These are phyloP conservation scores for Petrolisthes cinctipes DNA, from an alignment of 2,888 invertebrate species.

Conservation along the genomic window DNA sequence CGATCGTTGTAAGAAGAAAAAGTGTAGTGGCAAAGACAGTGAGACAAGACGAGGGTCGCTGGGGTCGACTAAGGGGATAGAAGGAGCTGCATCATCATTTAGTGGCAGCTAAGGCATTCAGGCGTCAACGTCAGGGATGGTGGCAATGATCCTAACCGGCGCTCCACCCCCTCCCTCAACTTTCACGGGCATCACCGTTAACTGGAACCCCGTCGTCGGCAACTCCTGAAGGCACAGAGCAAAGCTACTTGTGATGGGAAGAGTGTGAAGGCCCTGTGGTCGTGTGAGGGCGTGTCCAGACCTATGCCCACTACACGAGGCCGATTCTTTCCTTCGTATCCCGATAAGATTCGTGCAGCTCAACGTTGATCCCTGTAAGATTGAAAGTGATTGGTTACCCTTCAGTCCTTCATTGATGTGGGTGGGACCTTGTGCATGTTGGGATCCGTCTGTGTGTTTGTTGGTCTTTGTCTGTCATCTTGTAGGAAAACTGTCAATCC, in stretches of 20 bases:
- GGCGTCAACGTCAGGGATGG: slow-evolving; percentile 15
- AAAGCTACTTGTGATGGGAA: slow-evolving; percentile 73
- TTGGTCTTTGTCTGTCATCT: no score
- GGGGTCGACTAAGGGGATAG: no score
- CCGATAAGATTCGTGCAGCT: slow-evolving; percentile 47
- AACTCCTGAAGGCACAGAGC: slow-evolving; percentile 40
- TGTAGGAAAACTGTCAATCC: no score
- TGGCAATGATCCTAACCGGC: slow-evolving; percentile 74
- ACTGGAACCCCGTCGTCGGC: slow-evolving; percentile 67
- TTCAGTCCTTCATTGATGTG: no score
- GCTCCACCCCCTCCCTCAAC: slow-evolving; percentile 76
- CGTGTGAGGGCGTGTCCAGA: slow-evolving; percentile 77
- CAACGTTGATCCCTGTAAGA: slow-evolving; percentile 37
- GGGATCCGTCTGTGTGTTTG: no score
- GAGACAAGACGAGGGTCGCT: no score
- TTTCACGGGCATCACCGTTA: slow-evolving; percentile 77
- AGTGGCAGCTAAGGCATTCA: no score
- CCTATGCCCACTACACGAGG: slow-evolving; percentile 77
- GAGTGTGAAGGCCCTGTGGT: slow-evolving; percentile 73
- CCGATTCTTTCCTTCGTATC: slow-evolving; percentile 64
- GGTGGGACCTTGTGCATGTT: no score
- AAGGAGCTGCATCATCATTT: no score
- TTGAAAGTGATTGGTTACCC: no score
- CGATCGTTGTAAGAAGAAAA: no score
- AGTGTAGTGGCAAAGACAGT: no score